Percentiles rank a stretch among this genome's conserved stretches.
Evolutionary conservation across 64 coral and sea anemone genomes (phyloP).

Genomic region (Platygyra sinensis): DNA sequence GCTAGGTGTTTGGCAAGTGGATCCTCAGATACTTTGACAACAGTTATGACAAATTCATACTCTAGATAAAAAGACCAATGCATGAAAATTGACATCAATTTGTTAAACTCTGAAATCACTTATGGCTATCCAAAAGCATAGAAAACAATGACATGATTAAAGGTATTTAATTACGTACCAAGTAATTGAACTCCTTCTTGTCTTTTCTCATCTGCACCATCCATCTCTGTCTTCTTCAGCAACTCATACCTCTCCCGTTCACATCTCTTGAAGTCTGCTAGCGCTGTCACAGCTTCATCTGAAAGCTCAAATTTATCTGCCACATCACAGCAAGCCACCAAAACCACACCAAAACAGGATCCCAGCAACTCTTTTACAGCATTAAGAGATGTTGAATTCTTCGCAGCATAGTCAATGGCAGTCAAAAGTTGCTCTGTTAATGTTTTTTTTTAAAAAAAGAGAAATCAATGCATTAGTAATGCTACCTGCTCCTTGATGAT

Average conservation of each 20-base stretch:
- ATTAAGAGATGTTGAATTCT: conserved; percentile 76
- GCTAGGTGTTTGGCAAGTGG: too few relatives aligned
- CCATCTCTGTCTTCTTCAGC: conserved; percentile 63
- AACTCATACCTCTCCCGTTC: conserved; percentile 78
- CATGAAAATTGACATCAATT: too few relatives aligned
- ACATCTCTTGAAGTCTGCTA: conserved; percentile 77
- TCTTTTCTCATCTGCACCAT: conserved; percentile 73
- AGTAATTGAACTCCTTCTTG: conserved; percentile 58
- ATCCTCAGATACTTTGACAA: too few relatives aligned
- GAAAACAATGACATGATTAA: too few relatives aligned
- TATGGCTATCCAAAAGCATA: too few relatives aligned
- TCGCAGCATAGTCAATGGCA: conserved; percentile 71
- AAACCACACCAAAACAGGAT: conserved; percentile 39
- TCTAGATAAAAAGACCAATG: too few relatives aligned
- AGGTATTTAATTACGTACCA: conserved; percentile 27
- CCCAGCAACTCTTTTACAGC: conserved; percentile 75
- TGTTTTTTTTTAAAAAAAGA: neutral
- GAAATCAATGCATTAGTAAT: neutral
- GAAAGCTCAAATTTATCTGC: conserved; percentile 89
- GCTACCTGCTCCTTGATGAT: too few relatives aligned
- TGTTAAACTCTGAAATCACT: too few relatives aligned
- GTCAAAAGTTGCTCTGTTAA: conserved; percentile 37
- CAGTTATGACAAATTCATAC: too few relatives aligned
- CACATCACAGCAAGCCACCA: conserved; percentile 68
- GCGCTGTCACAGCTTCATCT: conserved; percentile 50